phyloP scores from a whole-genome alignment of 2,888 invertebrate species.

The Limnephilus marmoratus region DNA sequence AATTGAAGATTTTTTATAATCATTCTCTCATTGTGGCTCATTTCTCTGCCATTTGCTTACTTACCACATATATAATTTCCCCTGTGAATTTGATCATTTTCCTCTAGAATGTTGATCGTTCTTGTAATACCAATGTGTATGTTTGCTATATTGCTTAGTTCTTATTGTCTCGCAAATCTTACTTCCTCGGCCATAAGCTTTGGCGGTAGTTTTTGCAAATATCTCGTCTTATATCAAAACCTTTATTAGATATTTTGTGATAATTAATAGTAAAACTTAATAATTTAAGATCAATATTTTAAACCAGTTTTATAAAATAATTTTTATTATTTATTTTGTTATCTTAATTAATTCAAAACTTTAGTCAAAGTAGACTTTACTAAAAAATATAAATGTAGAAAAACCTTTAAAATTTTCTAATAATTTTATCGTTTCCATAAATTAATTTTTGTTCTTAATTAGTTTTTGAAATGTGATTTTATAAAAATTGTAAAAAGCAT shows the following conservation, averaged over 20 bases:
- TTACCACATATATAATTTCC: neutral
- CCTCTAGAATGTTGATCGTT: neutral
- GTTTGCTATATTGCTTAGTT: neutral
- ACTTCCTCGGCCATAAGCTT: neutral
- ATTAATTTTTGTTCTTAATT: neutral
- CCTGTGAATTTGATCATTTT: neutral
- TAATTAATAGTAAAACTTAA: neutral
- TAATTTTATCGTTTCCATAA: neutral
- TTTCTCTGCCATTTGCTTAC: neutral
- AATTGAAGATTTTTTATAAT: neutral
- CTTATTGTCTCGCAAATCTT: neutral
- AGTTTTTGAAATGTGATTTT: neutral
- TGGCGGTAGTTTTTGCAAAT: neutral
- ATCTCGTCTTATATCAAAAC: neutral
- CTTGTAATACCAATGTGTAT: neutral
- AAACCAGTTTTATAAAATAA: neutral
- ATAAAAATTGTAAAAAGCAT: neutral
- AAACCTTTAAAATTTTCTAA: neutral
- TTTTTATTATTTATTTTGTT: neutral
- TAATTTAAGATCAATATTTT: neutral
- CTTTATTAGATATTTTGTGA: neutral
- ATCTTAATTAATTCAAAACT: neutral
- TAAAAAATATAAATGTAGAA: neutral
- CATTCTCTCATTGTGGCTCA: neutral
- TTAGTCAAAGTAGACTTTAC: conserved; percentile 2